Evolutionary conservation across 1,140 invertebrate genomes (phyloP).

Genomic region (Ridgeia piscesae): DNA sequence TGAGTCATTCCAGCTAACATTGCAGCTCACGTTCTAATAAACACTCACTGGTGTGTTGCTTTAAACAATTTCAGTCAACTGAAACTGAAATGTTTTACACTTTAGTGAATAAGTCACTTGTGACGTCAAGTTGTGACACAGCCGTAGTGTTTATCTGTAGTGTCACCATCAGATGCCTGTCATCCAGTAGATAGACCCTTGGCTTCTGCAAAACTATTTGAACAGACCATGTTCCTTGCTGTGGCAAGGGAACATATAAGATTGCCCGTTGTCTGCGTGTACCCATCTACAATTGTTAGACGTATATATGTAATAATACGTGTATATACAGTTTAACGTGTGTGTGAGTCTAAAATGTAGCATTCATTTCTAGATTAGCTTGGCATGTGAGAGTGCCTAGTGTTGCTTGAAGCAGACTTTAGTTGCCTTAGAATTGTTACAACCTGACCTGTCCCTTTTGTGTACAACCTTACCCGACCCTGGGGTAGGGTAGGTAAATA

Average conservation of each 20-base stretch:
- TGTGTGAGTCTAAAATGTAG: not conserved
- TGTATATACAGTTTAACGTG: not conserved
- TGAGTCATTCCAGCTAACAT: not conserved
- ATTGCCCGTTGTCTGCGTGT: not conserved
- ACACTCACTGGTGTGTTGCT: not conserved
- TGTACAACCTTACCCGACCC: not conserved
- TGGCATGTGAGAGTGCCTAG: not conserved
- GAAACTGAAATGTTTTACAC: not conserved
- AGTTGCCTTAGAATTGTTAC: not conserved
- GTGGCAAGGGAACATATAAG: not conserved
- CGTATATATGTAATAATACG: not conserved
- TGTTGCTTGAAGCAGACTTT: not conserved
- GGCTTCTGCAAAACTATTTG: not conserved
- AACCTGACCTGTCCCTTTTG: too few relatives aligned
- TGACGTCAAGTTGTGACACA: too few relatives aligned
- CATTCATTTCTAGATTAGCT: not conserved
- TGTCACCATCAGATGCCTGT: too few relatives aligned
- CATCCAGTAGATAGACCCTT: not conserved
- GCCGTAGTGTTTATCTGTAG: too few relatives aligned
- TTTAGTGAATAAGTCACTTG: not conserved
- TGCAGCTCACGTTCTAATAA: not conserved
- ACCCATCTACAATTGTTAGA: not conserved
- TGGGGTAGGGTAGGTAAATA: not conserved
- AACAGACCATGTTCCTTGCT: not conserved
- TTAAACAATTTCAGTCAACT: not conserved